Evolutionary conservation across 2,888 invertebrate species (phyloP), one percentile per base, ranked within the genome.

Genomic region (Eristalis arbustorum): DNA sequence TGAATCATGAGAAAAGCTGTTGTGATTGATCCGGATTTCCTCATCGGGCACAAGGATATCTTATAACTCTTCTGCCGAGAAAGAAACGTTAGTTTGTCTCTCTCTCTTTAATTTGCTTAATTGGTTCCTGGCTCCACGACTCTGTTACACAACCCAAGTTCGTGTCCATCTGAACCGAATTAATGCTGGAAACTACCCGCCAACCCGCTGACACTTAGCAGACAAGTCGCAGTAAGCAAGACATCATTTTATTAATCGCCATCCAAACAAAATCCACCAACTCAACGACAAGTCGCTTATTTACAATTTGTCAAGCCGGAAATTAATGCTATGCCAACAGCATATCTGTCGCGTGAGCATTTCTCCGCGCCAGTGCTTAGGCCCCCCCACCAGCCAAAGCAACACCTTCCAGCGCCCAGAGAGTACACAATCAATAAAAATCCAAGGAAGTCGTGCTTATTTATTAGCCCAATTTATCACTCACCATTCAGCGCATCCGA

Each of bases 391-490:
- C n/a, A n/a, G 1, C 25, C 18, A 61, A 42, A 61, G 25, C 25
- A 71, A 61, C 59, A 23, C 37, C 37, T 37, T 25, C 61, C 57
- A 40, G 59, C 25, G 66, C 28, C 23, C 2, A 3, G 0, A 56
- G 37, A 28, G n/a, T 4, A 22, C 6, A 77, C 37, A 74, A 74
- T 66, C 62, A 75, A 57, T 14, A n/a, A 40, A n/a, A 74, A 61
- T 72, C 62, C 63, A 63, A 56, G n/a, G 61, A 79, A 80, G 23
- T 80, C 59, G n/a, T 42, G 63, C 11, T 64, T 57, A 76, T 71
- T 80, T 72, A 59, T 76, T 68, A 66, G 42, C 25, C 63, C 72
- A 68, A 84, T 84, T 80, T 76, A 76, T 80, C 80, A 76, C 66
- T 56, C 34, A 62, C 63, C 73, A 62, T 84, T 69, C 69, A 74